Evolutionary conservation across 2,113 vertebrate genomes (phyloP), one percentile per base, ranked within the genome.

Genomic region (Leucosticte australis): DNA sequence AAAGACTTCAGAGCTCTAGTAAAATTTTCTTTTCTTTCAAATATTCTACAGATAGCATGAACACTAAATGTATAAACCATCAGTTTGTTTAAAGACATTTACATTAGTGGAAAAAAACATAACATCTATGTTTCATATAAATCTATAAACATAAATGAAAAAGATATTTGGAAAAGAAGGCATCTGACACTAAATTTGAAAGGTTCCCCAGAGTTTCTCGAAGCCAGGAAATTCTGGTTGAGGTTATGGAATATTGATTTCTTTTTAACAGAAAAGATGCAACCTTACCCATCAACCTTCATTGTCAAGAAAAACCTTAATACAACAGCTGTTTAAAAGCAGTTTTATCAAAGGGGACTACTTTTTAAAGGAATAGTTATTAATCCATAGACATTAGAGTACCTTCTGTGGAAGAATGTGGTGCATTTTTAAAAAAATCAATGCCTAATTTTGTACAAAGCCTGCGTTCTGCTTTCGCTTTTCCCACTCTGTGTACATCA

Each of bases 371-470:
- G 82, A 5, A 39, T 35, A 77, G 70, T 85, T 92, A 92, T 85
- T 94, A 92, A 92, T 96, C 94, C 85, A 70, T 91, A 95, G 30
- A 53, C 42, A 77, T 86, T 83, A 86, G 64, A 87, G 27, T 83
- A 62, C 46, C 33, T 95, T 95, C 82, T 63, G 13, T 85, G 71
- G 70, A 83, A 95, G 47, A 87, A 91, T 70, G 73, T 68, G 95
- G 53, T 91, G 27, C 44, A 52, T 49, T 91, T 86, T 35, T 3
- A 44, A 84, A 96, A 95, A 96, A 96, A 96, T 93, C 82, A 59
- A 90, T 96, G 91, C 82, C 79, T 90, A 55, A 91, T 97, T 96
- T 96, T 76, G 68, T 83, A 85, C 70, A 78, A 82, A 97, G 47
- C 28, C 82, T 91, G 77, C 83, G 71, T 73, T 93, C 87, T 96